Conservation (phyloP, 2,888 invertebrate genomes). For the Smittia sp. region DNA sequence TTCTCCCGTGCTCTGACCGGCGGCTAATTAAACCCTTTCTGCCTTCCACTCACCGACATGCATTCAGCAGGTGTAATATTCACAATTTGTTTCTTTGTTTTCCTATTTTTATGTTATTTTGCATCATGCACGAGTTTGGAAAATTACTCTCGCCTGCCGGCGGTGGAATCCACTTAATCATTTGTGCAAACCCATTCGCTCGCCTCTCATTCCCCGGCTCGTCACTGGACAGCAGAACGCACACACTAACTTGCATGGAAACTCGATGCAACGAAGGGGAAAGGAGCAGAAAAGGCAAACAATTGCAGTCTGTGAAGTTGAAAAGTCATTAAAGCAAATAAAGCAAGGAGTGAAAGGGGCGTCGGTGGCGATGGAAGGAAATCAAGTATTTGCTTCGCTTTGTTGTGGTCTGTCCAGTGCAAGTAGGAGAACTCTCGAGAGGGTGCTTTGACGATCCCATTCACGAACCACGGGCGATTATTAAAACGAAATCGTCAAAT, state of each 20-base stretch:
- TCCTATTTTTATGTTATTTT: not conserved
- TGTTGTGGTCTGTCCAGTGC: no score
- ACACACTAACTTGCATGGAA: not conserved
- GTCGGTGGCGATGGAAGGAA: not conserved
- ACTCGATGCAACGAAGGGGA: not conserved
- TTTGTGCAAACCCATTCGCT: conserved; percentile 3
- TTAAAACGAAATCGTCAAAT: not conserved
- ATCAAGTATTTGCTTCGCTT: not conserved
- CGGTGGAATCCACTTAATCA: conserved; percentile 12
- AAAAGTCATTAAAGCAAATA: conserved; percentile 9
- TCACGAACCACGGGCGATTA: no score
- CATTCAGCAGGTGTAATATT: conserved; percentile 12
- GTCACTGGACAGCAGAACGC: not conserved
- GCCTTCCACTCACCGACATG: not conserved
- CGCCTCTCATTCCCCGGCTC: not conserved
- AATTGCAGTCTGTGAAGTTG: conserved; percentile 10
- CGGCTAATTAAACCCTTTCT: not conserved
- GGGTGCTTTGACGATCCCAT: no score
- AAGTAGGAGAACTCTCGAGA: no score
- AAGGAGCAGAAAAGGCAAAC: not conserved
- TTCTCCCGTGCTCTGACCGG: not conserved
- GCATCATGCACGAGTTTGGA: not conserved
- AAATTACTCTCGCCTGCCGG: conserved; percentile 5
- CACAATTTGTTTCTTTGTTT: conserved; percentile 12
- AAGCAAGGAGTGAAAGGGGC: not conserved